Base-by-base conservation (phyloP, 2,113 vertebrate genomes). In the Istiophorus platypterus region DNA sequence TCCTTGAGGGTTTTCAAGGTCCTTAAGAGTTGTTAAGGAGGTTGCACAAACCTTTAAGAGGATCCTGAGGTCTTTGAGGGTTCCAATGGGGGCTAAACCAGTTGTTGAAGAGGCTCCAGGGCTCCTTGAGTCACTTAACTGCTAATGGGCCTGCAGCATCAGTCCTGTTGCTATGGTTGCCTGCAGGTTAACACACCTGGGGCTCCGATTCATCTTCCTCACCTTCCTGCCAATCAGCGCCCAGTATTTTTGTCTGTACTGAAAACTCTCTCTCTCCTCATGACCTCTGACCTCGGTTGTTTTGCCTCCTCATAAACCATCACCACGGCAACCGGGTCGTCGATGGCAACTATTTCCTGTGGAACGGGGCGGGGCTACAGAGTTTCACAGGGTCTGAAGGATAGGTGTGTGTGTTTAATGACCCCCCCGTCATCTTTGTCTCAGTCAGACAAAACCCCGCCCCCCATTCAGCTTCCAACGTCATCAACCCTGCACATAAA, bases 401-500 rank as follows among this genome's bases (percentile, higher is more conserved):
- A 74, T 58, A 64, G 42, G 81, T 79, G 81, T 63, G 74, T 71
- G 51, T 70, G 73, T 78, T 81, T 85, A 84, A 91, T 86, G 87
- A 85, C 81, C 82, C 83, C 31, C 89, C 85, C n/a, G 0, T 17
- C 13, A 61, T 66, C 86, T 89, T 91, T 92, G 87, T 92, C 73
- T 64, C 31, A 7, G 31, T 81, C 84, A 87, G 85, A 85, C 79
- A 56, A 81, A 54, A 64, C 29, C 3, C 61, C 29, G 17, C 78
- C 85, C 83, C 68, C 85, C 59, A 90, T 92, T 91, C 82, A 90
- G 34, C 34, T 17, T 52, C 80, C 61, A 65, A 91, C 88, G 88
- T 90, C 91, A 91, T 84, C 45, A 4, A 24, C 14, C 17, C n/a
- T n/a, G 13, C 69, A 86, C 63, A 88, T 67, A 67, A 65, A 73